Evolutionary conservation across 2,888 invertebrate species (phyloP).

Genomic region (Eristalinus sepulchralis): DNA sequence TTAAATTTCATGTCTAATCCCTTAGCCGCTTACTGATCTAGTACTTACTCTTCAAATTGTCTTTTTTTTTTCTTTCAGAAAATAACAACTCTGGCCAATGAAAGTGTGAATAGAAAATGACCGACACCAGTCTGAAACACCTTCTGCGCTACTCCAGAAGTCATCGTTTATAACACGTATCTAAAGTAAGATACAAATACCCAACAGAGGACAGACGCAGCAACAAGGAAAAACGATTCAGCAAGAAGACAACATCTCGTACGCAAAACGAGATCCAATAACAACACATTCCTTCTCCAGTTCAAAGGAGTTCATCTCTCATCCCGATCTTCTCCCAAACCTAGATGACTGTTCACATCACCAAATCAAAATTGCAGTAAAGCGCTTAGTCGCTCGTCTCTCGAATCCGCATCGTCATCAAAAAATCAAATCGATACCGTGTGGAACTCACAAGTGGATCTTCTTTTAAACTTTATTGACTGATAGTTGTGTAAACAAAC

Average conservation of each 20-base stretch:
- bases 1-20: too few species aligned
- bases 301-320: slow-evolving; percentile 37
- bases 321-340: background rate
- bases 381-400: slow-evolving; percentile 4
- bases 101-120: slow-evolving; percentile 36
- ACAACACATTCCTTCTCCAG: slow-evolving; percentile 57
- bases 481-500: slow-evolving; percentile 69
- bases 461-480: slow-evolving; percentile 47
- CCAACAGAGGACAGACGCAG: background rate
- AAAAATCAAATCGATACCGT: slow-evolving; percentile 4
- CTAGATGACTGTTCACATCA: slow-evolving; percentile 9
- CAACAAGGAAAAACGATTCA: background rate
- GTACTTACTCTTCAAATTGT: background rate
- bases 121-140: slow-evolving; percentile 37
- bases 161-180: slow-evolving; percentile 57
- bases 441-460: slow-evolving; percentile 43
- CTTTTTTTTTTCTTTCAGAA: slow-evolving; percentile 34
- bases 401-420: background rate
- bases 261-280: slow-evolving; percentile 2
- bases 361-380: too few species aligned
- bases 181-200: slow-evolving; percentile 17
- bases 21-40: background rate
- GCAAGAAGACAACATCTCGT: background rate
- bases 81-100: background rate
- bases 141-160: slow-evolving; percentile 44